These are phyloP conservation scores for Neoseiulus cucumeris DNA, from an alignment of 1,140 invertebrate species.

Conservation along the genomic window DNA sequence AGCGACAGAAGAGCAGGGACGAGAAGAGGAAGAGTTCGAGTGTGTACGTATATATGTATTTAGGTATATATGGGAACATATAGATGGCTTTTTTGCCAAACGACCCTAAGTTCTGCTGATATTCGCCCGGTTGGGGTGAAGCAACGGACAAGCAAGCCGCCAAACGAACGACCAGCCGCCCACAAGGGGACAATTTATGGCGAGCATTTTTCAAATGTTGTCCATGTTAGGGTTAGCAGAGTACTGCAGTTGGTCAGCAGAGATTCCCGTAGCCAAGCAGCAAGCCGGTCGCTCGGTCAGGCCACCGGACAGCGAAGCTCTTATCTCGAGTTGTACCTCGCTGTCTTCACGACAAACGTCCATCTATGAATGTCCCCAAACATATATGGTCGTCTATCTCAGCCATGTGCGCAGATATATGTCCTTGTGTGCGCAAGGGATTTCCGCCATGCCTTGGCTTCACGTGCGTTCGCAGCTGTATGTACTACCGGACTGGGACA, in stretches of 20 bases:
- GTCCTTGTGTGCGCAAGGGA: too few species aligned
- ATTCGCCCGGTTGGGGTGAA: background rate
- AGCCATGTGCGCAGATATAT: too few species aligned
- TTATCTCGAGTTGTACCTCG: too few species aligned
- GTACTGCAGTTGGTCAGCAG: slow-evolving; percentile 8
- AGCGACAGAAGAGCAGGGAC: background rate
- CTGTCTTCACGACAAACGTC: too few species aligned
- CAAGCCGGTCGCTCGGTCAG: too few species aligned
- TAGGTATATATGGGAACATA: background rate
- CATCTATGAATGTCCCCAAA: too few species aligned
- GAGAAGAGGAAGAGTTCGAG: too few species aligned
- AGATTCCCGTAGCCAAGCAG: background rate
- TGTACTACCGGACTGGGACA: too few species aligned
- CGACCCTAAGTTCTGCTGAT: background rate
- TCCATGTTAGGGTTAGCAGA: background rate
- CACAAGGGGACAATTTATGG: slow-evolving; percentile 7
- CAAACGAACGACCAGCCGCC: slow-evolving; percentile 13
- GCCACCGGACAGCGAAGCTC: too few species aligned
- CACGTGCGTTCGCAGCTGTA: too few species aligned
- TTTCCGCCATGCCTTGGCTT: too few species aligned
- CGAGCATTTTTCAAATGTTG: slow-evolving; percentile 10
- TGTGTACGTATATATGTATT: background rate
- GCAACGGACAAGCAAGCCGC: background rate
- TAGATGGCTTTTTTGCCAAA: background rate
- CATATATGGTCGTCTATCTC: too few species aligned